Base-by-base conservation (phyloP, 2,797 vertebrate genomes). In the Sebastiscus albofasciatus region DNA sequence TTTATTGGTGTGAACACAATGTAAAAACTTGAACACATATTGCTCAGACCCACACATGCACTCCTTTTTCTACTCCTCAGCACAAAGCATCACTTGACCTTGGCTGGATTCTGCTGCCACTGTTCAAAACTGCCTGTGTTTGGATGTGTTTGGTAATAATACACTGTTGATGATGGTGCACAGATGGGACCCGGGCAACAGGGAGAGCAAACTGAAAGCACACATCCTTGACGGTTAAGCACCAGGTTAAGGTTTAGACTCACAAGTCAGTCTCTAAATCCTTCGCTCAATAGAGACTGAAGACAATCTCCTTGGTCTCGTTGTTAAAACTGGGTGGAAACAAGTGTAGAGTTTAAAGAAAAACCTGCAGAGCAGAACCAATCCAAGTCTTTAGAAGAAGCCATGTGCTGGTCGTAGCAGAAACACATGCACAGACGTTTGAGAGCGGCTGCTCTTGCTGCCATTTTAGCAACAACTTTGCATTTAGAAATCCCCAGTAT, bases 41-140 rank as follows among this genome's bases (percentile, higher is more conserved):
- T 58, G 64, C 60, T 64, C 46, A 54, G 27, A 11, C 33, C 33
- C 58, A 59, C 34, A 46, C 39, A 13, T 8, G 3, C 4, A 6
- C 66, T 27, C 1, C 2, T 33, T 77, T 42, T 67, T 61, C 24
- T 18, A 22, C 34, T 46, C 42, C 59, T 49, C 49, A 67, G 79
- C 67, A 71, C 39, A 75, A 81, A 68, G 58, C 67, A 3, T 9
- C n/a, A 4, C 46, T 27, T 62, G 60, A 66, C 66, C 76, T 79
- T 66, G 22, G 61, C 22, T 34, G 42, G 70, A 71, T 54, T 84
- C 27, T 76, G 75, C 34, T 42, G 52, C 56, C 8, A 31, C 13
- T 26, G 11, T 39, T 27, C 34, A 39, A 54, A 58, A 14, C 29
- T 18, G 49, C 24, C 16, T 13, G 9, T 5, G 29, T 29, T 4